Evolutionary conservation across 2,113 vertebrate genomes (phyloP), one percentile per base, ranked within the genome.

Genomic region (Cephalophus harveyi): DNA sequence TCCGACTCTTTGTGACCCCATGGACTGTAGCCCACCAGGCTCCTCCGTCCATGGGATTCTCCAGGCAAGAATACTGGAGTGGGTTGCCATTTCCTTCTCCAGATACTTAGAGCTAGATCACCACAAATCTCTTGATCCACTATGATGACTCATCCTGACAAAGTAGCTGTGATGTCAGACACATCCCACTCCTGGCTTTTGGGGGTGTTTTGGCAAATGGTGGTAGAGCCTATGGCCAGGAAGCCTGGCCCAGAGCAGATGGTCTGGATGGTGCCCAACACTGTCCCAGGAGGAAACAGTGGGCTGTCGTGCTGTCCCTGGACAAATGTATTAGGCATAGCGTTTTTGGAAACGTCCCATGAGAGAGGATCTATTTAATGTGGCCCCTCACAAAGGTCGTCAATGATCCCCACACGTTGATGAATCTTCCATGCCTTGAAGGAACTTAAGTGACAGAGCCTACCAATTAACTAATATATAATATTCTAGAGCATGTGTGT

Each of bases 221-320:
- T 91, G 67, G 85, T 55, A 94, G 36, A 96, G 76, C 43, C 40
- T 55, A 67, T 88, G 55, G 28, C 46, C 76, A 94, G 59, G 76
- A n/a, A 97, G 21, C 76, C 48, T 57, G 43, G 21, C 67, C 74
- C 87, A 97, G 91, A 94, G 67, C 91, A 98, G 93, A 96, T 97
- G 95, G 96, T 92, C 85, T 95, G 59, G 81, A 91, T 82, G 33
- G 1, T 59, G n/a, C 57, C 74, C 87, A 97, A 55, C 67, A 74
- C 40, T 78, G 91, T 57, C 55, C 21, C 43, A 85, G 52, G 95
- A 96, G 74, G 90, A 33, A 95, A 97, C 13, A 90, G 97, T 94
- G 84, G 33, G 52, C 57, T 67, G 12, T 52, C n/a, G 16, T 89
- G 83, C 33, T 96, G 28, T 91, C 60, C n/a, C 74, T 79, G 46